These are phyloP conservation scores for Pipistrellus kuhlii DNA, from an alignment of 2,797 vertebrate genomes.

Conservation along the genomic window DNA sequence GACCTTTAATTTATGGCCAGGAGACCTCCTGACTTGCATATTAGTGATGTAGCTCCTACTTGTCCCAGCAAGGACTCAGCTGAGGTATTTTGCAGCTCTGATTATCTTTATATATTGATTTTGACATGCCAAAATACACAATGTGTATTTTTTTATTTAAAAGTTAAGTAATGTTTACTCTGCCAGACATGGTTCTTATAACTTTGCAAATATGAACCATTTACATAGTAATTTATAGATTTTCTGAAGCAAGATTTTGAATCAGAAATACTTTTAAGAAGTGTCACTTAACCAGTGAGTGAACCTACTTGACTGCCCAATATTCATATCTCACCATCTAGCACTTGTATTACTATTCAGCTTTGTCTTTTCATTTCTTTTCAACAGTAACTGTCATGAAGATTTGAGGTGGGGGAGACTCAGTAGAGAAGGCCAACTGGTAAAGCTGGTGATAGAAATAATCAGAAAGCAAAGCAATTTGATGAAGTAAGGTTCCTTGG, in stretches of 20 bases:
- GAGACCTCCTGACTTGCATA: not conserved
- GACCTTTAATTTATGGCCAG: not conserved
- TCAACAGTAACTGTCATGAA: conserved; percentile 12
- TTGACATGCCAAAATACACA: not conserved
- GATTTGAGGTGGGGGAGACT: not conserved
- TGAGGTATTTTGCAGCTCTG: not conserved
- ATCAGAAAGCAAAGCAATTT: not conserved
- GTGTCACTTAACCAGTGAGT: not conserved
- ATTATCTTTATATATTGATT: conserved; percentile 11
- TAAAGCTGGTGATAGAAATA: not conserved
- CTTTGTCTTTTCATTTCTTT: conserved; percentile 20
- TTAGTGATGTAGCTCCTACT: not conserved
- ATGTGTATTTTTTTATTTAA: not conserved
- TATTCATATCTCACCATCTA: not conserved
- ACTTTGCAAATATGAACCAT: not conserved
- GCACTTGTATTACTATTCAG: not conserved
- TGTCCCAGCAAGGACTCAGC: too few relatives aligned
- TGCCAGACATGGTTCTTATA: conserved; percentile 6
- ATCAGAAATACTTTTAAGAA: not conserved
- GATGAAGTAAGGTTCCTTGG: not conserved
- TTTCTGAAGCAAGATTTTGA: conserved; percentile 38
- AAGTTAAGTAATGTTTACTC: not conserved
- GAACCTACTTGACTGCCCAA: not conserved
- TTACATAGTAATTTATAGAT: not conserved
- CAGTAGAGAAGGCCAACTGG: not conserved